A percentile compares a stretch with the other conserved stretches of the same genome.
phyloP scores from a whole-genome alignment of 1,140 invertebrate genomes.

The Cyclargus thomasi region DNA sequence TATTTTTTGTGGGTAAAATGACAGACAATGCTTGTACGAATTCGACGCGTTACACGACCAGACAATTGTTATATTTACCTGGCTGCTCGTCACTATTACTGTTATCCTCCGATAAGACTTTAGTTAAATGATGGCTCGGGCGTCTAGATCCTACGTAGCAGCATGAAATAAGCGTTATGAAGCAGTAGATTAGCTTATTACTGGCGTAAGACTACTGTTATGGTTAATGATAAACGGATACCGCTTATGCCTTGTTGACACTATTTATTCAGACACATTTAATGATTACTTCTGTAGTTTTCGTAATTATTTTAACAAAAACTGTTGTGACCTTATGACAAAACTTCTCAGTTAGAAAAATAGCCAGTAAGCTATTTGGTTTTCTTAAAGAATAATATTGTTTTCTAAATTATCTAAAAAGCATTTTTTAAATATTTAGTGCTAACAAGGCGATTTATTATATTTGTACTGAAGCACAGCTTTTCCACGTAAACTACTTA shows the following conservation, averaged over 20 bases:
- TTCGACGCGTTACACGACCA: not conserved
- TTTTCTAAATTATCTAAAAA: no score
- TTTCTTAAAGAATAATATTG: no score
- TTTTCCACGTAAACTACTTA: not conserved
- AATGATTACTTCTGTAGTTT: no score
- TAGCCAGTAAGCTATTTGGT: no score
- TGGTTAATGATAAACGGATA: not conserved
- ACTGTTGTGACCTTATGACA: no score
- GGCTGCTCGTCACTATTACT: conserved; percentile 83
- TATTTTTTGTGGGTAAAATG: no score
- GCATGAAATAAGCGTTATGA: conserved; percentile 52
- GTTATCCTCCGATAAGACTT: conserved; percentile 81
- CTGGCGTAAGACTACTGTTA: not conserved
- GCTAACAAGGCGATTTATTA: not conserved
- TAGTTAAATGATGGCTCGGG: conserved; percentile 70
- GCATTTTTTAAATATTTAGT: no score
- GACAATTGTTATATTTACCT: conserved; percentile 47
- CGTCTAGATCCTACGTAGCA: conserved; percentile 63
- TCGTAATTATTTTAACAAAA: no score
- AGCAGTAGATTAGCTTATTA: conserved; percentile 12
- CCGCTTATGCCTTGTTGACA: not conserved
- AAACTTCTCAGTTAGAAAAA: no score
- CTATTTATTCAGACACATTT: no score
- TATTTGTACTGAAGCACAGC: not conserved
- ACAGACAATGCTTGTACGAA: not conserved